A percentile compares a stretch with the other conserved stretches of the same genome.
Conservation (phyloP, 2,888 invertebrate genomes). For the Lithophane ornitopus region DNA sequence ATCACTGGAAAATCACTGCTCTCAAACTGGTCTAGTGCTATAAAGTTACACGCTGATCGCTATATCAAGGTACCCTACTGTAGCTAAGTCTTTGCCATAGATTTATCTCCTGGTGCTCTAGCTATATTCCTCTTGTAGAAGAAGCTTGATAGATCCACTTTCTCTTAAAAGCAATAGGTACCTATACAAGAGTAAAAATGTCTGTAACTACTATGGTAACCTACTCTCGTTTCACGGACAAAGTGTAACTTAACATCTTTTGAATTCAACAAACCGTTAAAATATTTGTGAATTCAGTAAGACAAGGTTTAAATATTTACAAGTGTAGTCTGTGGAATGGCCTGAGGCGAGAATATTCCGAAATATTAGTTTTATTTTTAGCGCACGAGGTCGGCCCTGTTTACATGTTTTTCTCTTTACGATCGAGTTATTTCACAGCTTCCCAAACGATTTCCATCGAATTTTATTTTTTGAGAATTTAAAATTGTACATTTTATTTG, state of each 20-base stretch:
- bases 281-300: slow-evolving; percentile 27
- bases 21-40: not conserved
- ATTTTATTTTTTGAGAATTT: slow-evolving; percentile 37
- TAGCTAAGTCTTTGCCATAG: not conserved
- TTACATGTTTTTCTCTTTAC: slow-evolving; percentile 84
- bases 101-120: not conserved
- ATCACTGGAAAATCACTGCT: not conserved
- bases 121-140: not conserved
- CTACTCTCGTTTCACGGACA: not conserved
- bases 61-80: not conserved
- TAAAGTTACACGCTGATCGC: not conserved
- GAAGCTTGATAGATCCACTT: not conserved
- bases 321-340: slow-evolving; percentile 71
- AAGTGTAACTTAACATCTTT: not conserved
- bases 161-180: not conserved
- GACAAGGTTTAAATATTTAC: slow-evolving; percentile 74
- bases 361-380: slow-evolving; percentile 84
- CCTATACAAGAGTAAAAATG: not conserved
- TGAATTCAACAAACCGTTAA: slow-evolving; percentile 6
- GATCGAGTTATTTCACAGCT: slow-evolving; percentile 76
- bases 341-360: slow-evolving; percentile 82
- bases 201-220: not conserved
- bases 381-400: slow-evolving; percentile 85
- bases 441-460: slow-evolving; percentile 54
- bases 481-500: slow-evolving; percentile 16